These are phyloP conservation scores for Agrochola macilenta DNA, from an alignment of 2,888 invertebrate genomes.

Conservation along the genomic window DNA sequence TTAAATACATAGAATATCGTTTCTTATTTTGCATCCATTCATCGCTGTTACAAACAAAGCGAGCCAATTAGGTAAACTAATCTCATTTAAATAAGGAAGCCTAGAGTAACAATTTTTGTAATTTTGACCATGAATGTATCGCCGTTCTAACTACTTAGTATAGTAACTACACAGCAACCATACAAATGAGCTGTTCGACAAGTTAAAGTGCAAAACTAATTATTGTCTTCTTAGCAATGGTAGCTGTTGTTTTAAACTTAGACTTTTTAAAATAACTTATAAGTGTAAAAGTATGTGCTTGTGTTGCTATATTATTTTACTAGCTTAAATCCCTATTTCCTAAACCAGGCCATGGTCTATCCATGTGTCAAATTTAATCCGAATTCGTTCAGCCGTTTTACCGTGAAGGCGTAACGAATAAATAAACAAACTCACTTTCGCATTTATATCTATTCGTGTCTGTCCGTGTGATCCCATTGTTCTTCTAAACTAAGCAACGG, in stretches of 20 bases:
- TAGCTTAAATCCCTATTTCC: no score
- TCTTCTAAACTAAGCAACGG: no score
- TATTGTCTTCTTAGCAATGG: conserved; percentile 2
- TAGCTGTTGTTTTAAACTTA: background rate
- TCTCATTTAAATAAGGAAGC: conserved; percentile 32
- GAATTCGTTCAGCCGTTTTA: no score
- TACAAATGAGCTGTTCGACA: conserved; percentile 36
- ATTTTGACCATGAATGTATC: conserved; percentile 30
- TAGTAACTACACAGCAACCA: conserved; percentile 8
- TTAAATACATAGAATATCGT: background rate
- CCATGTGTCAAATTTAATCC: no score
- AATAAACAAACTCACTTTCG: no score
- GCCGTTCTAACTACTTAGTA: background rate
- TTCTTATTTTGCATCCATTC: background rate
- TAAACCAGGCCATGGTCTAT: no score
- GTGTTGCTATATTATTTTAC: background rate
- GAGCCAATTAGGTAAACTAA: background rate
- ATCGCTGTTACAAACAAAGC: background rate
- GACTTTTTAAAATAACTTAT: background rate
- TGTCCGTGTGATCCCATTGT: no score
- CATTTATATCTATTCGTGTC: no score
- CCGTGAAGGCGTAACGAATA: no score
- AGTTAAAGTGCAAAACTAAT: conserved; percentile 6
- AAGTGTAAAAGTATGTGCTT: background rate
- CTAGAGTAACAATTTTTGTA: conserved; percentile 1